Conservation (phyloP, 2,113 vertebrate genomes). For the Calcarius ornatus region DNA sequence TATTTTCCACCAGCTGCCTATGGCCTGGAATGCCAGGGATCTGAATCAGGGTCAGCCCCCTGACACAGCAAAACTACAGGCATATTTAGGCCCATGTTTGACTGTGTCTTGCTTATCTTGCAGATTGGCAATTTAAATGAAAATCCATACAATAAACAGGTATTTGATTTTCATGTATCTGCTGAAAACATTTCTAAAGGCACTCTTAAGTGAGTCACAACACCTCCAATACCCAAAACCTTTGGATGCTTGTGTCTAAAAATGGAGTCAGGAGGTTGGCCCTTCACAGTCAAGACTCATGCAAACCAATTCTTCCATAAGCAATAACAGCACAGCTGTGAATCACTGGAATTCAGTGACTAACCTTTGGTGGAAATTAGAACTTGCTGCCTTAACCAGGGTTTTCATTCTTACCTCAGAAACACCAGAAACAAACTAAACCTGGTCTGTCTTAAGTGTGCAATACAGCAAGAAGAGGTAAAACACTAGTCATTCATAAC, state of each 20-base stretch:
- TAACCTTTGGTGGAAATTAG: constrained; percentile 25
- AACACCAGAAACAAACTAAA: not conserved
- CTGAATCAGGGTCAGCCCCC: not conserved
- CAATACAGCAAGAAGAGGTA: not conserved
- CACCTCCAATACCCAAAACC: not conserved
- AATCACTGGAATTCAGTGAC: constrained; percentile 41
- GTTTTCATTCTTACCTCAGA: constrained; percentile 28
- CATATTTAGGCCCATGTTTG: not conserved
- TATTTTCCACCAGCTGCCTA: not conserved
- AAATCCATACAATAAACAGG: not conserved
- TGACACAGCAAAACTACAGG: not conserved
- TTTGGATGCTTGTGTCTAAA: constrained; percentile 14
- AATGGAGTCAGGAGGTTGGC: not conserved
- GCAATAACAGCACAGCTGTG: not conserved
- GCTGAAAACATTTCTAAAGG: not conserved
- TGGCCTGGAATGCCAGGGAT: not conserved
- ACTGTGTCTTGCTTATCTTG: not conserved
- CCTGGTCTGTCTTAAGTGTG: not conserved
- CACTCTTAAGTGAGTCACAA: not conserved
- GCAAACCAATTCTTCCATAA: constrained; percentile 2
- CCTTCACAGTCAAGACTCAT: not conserved
- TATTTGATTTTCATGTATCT: not conserved
- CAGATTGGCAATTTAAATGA: not conserved
- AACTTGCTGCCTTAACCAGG: not conserved
- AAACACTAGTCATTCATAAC: not conserved